These are phyloP conservation scores for Simalia tracyae DNA, from an alignment of 2,797 vertebrate species.

Conservation along the genomic window DNA sequence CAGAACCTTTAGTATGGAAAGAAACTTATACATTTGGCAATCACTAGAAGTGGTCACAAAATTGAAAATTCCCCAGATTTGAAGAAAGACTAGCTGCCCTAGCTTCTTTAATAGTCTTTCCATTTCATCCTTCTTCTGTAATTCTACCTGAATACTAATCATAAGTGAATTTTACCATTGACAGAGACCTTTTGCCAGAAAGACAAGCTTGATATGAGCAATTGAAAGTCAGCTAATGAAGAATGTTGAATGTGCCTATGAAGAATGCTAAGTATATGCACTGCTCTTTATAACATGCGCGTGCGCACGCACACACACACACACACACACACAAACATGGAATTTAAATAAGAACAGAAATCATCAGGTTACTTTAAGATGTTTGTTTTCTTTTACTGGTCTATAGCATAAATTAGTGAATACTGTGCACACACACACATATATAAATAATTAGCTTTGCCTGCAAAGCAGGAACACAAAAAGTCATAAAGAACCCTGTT, in stretches of 20 bases:
- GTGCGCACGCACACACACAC: not conserved
- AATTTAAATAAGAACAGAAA: not conserved
- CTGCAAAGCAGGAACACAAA: not conserved
- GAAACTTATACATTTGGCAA: not conserved
- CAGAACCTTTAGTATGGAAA: not conserved
- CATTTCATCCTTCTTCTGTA: not conserved
- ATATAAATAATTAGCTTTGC: not conserved
- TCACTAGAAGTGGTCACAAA: not conserved
- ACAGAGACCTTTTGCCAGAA: not conserved
- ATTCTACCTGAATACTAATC: not conserved
- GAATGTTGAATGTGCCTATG: not conserved
- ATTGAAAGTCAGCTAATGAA: not conserved
- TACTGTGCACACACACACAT: not conserved
- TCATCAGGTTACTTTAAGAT: slow-evolving; percentile 48
- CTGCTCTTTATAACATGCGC: not conserved
- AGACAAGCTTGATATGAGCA: not conserved
- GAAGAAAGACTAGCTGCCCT: not conserved
- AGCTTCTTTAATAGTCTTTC: not conserved
- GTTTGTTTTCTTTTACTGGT: not conserved
- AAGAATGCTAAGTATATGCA: not conserved
- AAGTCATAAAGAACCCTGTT: not conserved
- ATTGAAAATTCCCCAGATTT: not conserved
- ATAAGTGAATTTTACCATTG: not conserved
- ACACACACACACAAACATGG: not conserved
- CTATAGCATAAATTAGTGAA: not conserved